Conservation (phyloP, 2,113 vertebrate genomes). For the Cebidichthys violaceus region DNA sequence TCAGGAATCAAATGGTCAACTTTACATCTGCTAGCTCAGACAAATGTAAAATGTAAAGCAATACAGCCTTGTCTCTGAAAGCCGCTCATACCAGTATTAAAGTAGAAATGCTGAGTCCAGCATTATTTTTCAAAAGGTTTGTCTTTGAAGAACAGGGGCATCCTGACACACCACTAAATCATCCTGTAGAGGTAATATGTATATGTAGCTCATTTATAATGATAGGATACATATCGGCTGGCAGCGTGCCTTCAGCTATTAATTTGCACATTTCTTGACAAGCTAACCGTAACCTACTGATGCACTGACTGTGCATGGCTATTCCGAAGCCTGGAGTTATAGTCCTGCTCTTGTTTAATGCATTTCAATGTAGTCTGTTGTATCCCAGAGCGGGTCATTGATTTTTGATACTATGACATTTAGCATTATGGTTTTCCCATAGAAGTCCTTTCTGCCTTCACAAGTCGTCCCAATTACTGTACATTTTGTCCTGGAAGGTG, state of each 20-base stretch:
- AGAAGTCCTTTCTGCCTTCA: constrained; percentile 13
- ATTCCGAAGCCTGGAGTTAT: constrained; percentile 13
- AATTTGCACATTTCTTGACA: constrained; percentile 37
- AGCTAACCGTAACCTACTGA: constrained; percentile 31
- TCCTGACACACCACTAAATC: constrained; percentile 51
- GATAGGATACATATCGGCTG: constrained; percentile 27
- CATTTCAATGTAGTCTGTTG: neutral
- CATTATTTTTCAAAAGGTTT: constrained; percentile 49
- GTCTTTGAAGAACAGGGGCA: constrained; percentile 49
- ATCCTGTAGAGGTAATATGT: constrained; percentile 31
- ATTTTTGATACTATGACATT: constrained; percentile 17
- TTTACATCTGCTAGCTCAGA: constrained; percentile 39
- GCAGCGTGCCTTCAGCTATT: constrained; percentile 20
- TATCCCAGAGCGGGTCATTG: neutral
- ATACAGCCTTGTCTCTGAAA: constrained; percentile 11
- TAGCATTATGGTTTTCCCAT: neutral
- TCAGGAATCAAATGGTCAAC: constrained; percentile 39
- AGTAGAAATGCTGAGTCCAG: constrained; percentile 50
- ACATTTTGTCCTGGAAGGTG: constrained; percentile 31
- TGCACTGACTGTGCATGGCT: neutral
- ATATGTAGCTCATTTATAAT: constrained; percentile 41
- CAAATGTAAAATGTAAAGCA: constrained; percentile 39
- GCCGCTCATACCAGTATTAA: constrained; percentile 55
- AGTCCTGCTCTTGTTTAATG: constrained; percentile 10
- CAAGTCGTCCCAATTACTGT: neutral